These are phyloP conservation scores for Anastrepha ludens DNA, from an alignment of 1,140 invertebrate genomes.

Conservation along the genomic window DNA sequence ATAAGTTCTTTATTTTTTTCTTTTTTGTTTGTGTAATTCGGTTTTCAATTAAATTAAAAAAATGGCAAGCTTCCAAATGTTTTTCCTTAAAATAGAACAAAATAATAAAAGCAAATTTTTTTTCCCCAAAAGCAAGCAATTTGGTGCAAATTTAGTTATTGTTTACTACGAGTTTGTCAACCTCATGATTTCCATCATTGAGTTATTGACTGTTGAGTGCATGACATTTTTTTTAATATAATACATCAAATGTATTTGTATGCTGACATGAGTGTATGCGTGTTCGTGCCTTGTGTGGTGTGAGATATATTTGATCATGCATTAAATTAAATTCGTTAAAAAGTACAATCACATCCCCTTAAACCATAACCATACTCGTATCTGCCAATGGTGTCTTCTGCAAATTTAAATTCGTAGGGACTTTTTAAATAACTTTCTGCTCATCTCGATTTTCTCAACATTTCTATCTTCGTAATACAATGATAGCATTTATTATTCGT, in stretches of 20 bases:
- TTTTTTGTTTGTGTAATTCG: not conserved
- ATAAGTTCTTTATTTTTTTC: not conserved
- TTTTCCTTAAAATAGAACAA: not conserved
- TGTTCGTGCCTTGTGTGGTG: not conserved
- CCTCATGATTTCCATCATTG: constrained; percentile 22
- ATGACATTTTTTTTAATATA: not conserved
- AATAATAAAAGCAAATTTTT: not conserved
- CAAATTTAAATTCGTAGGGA: not conserved
- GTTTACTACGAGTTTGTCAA: not conserved
- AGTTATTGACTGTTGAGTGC: not conserved
- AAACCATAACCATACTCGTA: not conserved
- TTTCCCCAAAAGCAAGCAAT: not conserved
- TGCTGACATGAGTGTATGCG: no score
- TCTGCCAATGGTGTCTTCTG: not conserved
- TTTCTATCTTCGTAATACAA: no score
- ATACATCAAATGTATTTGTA: not conserved
- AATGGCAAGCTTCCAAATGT: no score
- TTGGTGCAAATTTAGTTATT: not conserved
- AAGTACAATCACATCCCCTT: not conserved
- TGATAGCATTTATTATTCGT: no score
- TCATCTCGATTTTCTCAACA: no score
- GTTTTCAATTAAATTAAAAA: not conserved
- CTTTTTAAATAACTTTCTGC: not conserved
- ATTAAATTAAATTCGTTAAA: constrained; percentile 56
- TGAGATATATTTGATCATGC: constrained; percentile 38